These are phyloP conservation scores for Neodiprion lecontei DNA, from an alignment of 1,140 invertebrate genomes.

Conservation along the genomic window DNA sequence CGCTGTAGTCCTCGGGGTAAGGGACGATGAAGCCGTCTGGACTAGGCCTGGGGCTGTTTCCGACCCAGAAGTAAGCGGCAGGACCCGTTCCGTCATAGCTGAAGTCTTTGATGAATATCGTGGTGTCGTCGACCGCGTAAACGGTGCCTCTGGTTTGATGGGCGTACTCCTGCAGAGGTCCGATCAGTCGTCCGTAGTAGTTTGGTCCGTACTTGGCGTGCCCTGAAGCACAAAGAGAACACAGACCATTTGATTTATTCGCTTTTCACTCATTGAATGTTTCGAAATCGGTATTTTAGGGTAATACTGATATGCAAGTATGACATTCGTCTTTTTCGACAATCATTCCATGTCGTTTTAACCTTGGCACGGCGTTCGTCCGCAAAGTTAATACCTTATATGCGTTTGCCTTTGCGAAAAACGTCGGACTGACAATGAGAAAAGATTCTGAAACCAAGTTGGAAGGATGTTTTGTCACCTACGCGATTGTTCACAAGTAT, in stretches of 20 bases:
- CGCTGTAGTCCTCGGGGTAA: slow-evolving; percentile 81
- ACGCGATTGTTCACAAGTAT: too few species aligned
- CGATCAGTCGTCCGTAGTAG: slow-evolving; percentile 81
- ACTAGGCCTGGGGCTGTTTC: slow-evolving; percentile 75
- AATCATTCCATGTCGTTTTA: too few species aligned
- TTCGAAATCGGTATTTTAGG: neutral
- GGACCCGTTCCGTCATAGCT: slow-evolving; percentile 85
- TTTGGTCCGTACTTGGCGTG: slow-evolving; percentile 61
- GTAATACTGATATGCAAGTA: too few species aligned
- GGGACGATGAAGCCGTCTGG: slow-evolving; percentile 84
- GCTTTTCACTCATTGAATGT: slow-evolving; percentile 6
- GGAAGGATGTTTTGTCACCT: too few species aligned
- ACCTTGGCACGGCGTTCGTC: too few species aligned
- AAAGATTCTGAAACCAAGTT: too few species aligned
- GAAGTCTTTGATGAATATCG: slow-evolving; percentile 86
- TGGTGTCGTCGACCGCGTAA: slow-evolving; percentile 87
- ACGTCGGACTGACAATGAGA: too few species aligned
- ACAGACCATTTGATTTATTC: neutral
- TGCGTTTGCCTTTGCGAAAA: too few species aligned
- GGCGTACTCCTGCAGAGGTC: slow-evolving; percentile 71
- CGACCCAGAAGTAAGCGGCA: slow-evolving; percentile 89
- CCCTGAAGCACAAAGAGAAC: slow-evolving; percentile 48
- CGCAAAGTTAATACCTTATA: too few species aligned
- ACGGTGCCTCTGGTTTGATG: slow-evolving; percentile 80
- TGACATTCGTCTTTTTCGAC: too few species aligned